Conservation (phyloP, 2,113 vertebrate genomes). For the Calonectris borealis region DNA sequence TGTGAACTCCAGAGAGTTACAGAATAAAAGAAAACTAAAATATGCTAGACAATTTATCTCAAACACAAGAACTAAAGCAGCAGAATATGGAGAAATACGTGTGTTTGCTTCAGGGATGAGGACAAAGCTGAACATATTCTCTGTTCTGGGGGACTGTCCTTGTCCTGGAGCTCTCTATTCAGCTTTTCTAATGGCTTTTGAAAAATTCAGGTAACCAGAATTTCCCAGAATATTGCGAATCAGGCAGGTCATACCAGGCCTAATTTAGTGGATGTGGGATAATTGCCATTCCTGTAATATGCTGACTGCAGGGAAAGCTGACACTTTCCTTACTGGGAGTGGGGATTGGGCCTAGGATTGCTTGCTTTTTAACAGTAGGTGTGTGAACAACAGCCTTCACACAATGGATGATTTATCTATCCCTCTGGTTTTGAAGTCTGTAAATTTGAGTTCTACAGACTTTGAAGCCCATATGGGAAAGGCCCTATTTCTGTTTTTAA, state of each 20-base stretch:
- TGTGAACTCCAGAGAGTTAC: neutral
- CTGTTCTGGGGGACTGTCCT: neutral
- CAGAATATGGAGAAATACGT: neutral
- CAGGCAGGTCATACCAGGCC: neutral
- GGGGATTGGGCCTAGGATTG: neutral
- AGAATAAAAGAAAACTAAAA: neutral
- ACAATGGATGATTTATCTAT: neutral
- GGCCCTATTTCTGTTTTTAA: neutral
- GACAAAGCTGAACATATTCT: neutral
- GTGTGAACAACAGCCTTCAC: neutral
- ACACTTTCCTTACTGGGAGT: neutral
- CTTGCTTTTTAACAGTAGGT: neutral
- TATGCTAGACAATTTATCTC: neutral
- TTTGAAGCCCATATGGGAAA: neutral
- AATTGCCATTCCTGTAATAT: neutral
- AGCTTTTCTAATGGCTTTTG: neutral
- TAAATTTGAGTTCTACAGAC: neutral
- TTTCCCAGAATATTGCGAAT: neutral
- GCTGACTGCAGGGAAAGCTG: neutral
- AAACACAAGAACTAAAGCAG: neutral
- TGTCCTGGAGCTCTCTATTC: neutral
- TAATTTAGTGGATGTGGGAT: neutral
- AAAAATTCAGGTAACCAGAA: neutral
- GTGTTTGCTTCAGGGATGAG: neutral
- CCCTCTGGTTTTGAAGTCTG: neutral